Base-by-base conservation (phyloP, 2,797 vertebrate species). In the Pantherophis alleghaniensis region DNA sequence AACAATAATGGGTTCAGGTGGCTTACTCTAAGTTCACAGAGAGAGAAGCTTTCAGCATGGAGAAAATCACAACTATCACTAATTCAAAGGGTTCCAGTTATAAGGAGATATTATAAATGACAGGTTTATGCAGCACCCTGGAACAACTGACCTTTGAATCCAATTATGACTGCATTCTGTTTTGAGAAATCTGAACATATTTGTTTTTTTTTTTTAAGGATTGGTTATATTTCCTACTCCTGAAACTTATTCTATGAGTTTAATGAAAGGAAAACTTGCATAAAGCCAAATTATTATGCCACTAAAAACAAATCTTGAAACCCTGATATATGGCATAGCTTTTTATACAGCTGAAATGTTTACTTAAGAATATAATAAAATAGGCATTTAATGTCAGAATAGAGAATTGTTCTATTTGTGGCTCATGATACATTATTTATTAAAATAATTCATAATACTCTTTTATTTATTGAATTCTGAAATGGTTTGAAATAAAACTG, bases 181-280 rank as follows among this genome's bases (percentile, higher is more conserved):
- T 95, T 94, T 93, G 87, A 94, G 92, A 95, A n/a, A 83, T 89
- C 66, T 91, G 28, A 91, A 94, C n/a, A 4, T 92, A 79, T 95
- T 95, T 95, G 86, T 55, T 20, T 92, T 89, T 37, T 91, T 92
- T 47, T 91, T 87, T 55, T 14, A 51, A 47, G 4, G 86, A 86
- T 53, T 66, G 26, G 90, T 92, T 89, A 93, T 6, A 89, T 93
- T 93, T 87, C 93, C 60, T 90, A 92, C 87, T 95, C 94, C 18
- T 91, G n/a, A 89, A 79, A 55, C 69, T 42, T 91, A 14, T 60
- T 42, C 92, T 89, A 92, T 90, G 20, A 92, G n/a, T 90, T 96
- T 95, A 92, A 95, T 94, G 95, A 51, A 57, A 32, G 2, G 94
- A 51, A 51, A 32, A 2, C 57, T 14, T 79, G 16, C 87, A 51